These are phyloP conservation scores for Nebria ingens DNA, from an alignment of 1,140 invertebrate species.

Conservation along the genomic window DNA sequence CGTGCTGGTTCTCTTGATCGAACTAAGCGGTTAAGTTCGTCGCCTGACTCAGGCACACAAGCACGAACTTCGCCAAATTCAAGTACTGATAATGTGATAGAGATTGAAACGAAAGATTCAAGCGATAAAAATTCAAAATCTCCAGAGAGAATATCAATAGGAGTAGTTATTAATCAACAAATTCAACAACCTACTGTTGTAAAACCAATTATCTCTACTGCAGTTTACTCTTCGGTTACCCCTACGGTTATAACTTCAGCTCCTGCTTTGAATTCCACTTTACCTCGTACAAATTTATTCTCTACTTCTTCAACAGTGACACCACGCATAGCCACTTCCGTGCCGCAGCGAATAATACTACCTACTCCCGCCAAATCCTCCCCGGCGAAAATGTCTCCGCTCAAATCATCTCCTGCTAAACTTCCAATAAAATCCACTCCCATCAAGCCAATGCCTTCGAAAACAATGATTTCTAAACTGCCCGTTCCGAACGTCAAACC, in stretches of 20 bases:
- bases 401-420: slow-evolving; percentile 31
- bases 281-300: slow-evolving; percentile 32
- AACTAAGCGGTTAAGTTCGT: neutral
- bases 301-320: slow-evolving; percentile 24
- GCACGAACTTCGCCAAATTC: neutral
- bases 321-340: slow-evolving; percentile 23
- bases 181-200: slow-evolving; percentile 26
- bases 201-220: slow-evolving; percentile 31
- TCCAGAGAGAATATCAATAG: slow-evolving; percentile 22
- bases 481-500: slow-evolving; percentile 26
- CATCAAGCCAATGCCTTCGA: slow-evolving; percentile 40
- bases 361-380: slow-evolving; percentile 31
- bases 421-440: slow-evolving; percentile 42
- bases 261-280: slow-evolving; percentile 27
- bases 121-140: slow-evolving; percentile 6
- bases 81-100: neutral
- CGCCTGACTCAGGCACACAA: neutral
- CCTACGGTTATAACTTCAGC: slow-evolving; percentile 30
- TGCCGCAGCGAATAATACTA: slow-evolving; percentile 36
- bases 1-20: neutral
- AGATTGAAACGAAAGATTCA: neutral
- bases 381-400: slow-evolving; percentile 35
- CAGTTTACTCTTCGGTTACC: slow-evolving; percentile 23
- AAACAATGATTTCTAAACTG: slow-evolving; percentile 30
- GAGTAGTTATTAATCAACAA: slow-evolving; percentile 30